phyloP scores from a whole-genome alignment of 2,113 vertebrate species.

The Indicator maculatus region DNA sequence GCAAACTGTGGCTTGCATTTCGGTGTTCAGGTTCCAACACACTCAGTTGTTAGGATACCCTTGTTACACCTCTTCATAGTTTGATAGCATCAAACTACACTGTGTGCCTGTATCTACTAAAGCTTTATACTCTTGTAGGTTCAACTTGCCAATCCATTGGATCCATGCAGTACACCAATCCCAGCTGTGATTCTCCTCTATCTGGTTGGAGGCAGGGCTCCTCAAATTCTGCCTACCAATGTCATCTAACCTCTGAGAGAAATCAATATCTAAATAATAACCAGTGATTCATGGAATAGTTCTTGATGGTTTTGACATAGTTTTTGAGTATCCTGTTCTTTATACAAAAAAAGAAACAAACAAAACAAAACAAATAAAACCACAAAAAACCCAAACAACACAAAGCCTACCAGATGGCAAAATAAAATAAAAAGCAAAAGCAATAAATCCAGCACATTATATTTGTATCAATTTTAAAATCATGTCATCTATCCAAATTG shows the following conservation, averaged over 20 bases:
- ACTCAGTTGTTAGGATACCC: no score
- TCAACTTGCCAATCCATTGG: no score
- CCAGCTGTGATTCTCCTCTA: no score
- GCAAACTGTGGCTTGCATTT: no score
- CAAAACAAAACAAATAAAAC: no score
- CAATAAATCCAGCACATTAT: not conserved
- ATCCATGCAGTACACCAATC: no score
- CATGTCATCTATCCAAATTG: not conserved
- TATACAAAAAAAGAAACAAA: not conserved
- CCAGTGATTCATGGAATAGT: not conserved
- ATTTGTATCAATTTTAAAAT: constrained; percentile 21
- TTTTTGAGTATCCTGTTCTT: not conserved
- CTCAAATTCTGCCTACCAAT: not conserved
- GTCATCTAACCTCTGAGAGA: not conserved
- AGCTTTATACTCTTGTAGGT: no score
- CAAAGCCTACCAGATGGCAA: not conserved
- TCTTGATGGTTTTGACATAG: not conserved
- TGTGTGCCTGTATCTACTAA: no score
- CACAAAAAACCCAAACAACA: not conserved
- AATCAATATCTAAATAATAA: not conserved
- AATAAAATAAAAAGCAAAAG: not conserved
- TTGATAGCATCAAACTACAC: no score
- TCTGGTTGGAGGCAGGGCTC: no score
- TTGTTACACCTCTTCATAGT: no score
- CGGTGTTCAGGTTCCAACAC: no score